Evolutionary conservation across 2,797 vertebrate species (phyloP).

Genomic region (Danio jaintianensis): DNA sequence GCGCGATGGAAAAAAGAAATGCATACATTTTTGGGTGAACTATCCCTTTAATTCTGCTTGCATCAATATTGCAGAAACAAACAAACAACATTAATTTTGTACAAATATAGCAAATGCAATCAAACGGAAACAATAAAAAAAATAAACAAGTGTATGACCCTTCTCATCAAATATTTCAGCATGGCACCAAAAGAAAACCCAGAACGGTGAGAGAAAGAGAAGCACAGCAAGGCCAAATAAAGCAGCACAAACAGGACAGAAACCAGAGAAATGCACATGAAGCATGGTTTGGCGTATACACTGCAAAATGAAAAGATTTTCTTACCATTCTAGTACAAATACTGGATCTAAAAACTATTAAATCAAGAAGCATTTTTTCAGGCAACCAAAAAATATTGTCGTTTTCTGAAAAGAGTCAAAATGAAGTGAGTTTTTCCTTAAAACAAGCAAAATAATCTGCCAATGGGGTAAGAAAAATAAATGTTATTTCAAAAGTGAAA

Average conservation of each 20-base stretch:
- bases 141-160: constrained; percentile 34
- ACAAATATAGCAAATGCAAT: constrained; percentile 53
- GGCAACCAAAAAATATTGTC: too few species aligned
- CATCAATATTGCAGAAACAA: constrained; percentile 10
- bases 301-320: too few species aligned
- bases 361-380: too few species aligned
- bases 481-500: too few species aligned
- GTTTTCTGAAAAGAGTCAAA: too few species aligned
- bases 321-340: too few species aligned
- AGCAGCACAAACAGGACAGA: constrained; percentile 54
- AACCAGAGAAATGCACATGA: constrained; percentile 9
- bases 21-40: too few species aligned
- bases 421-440: too few species aligned
- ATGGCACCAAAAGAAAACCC: constrained; percentile 52
- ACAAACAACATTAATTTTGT: constrained; percentile 56
- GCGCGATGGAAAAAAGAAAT: too few species aligned
- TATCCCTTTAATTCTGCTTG: constrained; percentile 39
- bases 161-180: constrained; percentile 44
- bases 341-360: too few species aligned
- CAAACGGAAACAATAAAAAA: constrained; percentile 34
- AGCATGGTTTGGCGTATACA: constrained; percentile 59
- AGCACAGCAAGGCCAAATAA: constrained; percentile 58
- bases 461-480: too few species aligned
- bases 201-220: constrained; percentile 9
- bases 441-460: too few species aligned